Percentiles rank a stretch among this genome's conserved stretches.
These are phyloP conservation scores for Phaedon cochleariae DNA, from an alignment of 2,888 invertebrate genomes.

Conservation along the genomic window DNA sequence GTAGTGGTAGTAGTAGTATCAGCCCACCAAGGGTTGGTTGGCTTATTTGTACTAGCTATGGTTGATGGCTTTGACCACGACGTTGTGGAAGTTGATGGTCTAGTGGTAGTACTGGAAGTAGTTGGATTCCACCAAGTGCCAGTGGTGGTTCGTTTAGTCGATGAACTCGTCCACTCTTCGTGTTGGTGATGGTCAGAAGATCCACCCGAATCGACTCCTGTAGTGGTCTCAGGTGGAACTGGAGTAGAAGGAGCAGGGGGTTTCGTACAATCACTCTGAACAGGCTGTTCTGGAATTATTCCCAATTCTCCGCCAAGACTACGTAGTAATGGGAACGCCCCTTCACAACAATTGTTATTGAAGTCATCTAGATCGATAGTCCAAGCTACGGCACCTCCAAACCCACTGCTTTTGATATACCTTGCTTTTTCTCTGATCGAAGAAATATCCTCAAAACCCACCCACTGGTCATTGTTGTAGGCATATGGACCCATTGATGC, in stretches of 20 bases:
- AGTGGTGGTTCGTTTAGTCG: slow-evolving; percentile 56
- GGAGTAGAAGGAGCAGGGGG: slow-evolving; percentile 80
- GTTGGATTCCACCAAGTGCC: slow-evolving; percentile 52
- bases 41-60: slow-evolving; percentile 21
- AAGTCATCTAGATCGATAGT: slow-evolving; percentile 90
- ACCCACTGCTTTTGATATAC: slow-evolving; percentile 76
- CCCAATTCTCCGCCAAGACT: slow-evolving; percentile 82
- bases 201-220: slow-evolving; percentile 69
- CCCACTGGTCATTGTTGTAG: slow-evolving; percentile 85
- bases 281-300: slow-evolving; percentile 64
- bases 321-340: slow-evolving; percentile 79
- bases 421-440: slow-evolving; percentile 78
- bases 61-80: slow-evolving; percentile 43
- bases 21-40: slow-evolving; percentile 38
- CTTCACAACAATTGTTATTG: slow-evolving; percentile 82
- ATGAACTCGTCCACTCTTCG: slow-evolving; percentile 50
- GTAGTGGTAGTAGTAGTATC: slow-evolving; percentile 36
- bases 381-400: slow-evolving; percentile 88
- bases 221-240: slow-evolving; percentile 77
- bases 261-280: slow-evolving; percentile 71
- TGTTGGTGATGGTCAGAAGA: slow-evolving; percentile 43
- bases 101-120: slow-evolving; percentile 43
- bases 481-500: slow-evolving; percentile 78
- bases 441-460: slow-evolving; percentile 84
- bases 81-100: slow-evolving; percentile 55